Evolutionary conservation across 1,140 invertebrate genomes (phyloP), one percentile per base, ranked within the genome.

Genomic region (Augochlora pura): DNA sequence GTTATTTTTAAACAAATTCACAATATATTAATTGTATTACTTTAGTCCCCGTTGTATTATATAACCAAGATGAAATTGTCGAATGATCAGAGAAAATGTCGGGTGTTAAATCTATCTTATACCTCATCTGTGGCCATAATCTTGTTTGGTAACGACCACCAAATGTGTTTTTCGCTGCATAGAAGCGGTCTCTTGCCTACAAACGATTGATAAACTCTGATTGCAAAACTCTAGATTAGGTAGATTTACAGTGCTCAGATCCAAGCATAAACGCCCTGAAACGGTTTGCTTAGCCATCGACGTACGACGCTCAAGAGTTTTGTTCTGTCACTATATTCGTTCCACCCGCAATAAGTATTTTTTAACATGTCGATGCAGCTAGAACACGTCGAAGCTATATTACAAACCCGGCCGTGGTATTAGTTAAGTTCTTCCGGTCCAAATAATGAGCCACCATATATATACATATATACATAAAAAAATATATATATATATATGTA

Each of bases 401-500:
- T 64, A 79, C 18, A 57, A 57, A 66, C 27, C n/a, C 60, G 38
- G 49, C 59, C 52, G 69, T 59, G 52, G 54, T 62, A 59, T 46
- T 65, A n/a, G 27, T 59, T 59, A 52, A 72, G 71, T 74, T 79
- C 71, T 79, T 79, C 71, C 77, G 70, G 70, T 25, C 69, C 69
- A 72, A 78, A 46, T 46, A n/a, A 27, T 39, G 7, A 70, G 60
- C 42, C 54, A 65, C 49, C 27, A 39, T 62, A 57, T 52, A 10
- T n/a, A 8, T 65, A 39, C 9, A 38, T 23, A 10, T 42, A 39
- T 16, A 52, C 1, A n/a, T n/a, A n/a, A n/a, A n/a, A n/a, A n/a
- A n/a, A n/a, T n/a, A n/a, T 49, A 27, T 62, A 25, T n/a, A 14
- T 25, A 63, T 21, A 27, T 16, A 23, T 42, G 38, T 16, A 52